Base-by-base conservation (phyloP, 2,888 invertebrate species). In the Minunthozetes semirufus region DNA sequence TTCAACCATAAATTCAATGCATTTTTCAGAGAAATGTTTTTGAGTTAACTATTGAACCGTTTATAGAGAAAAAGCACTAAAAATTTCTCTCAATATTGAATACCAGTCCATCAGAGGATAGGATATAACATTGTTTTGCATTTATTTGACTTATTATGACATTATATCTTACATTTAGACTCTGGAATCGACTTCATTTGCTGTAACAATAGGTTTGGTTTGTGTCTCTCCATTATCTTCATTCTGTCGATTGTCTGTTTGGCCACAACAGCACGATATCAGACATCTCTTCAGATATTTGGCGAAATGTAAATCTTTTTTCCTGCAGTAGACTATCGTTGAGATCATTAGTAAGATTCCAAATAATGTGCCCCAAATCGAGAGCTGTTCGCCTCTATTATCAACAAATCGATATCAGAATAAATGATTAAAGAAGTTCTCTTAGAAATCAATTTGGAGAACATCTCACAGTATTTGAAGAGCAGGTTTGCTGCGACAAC, bases 301-400 rank as follows among this genome's bases (percentile, higher is more conserved):
- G 53, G 77, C 77, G 68, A 78, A 78, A 70, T 78, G 76, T 46
- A 79, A 76, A 72, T 79, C 79, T 50, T 76, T 78, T 33, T 79
- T 77, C 11, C 78, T 77, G 42, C 79, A 79, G 33, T 78, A 79
- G 27, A 79, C 78, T 19, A 78, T 76, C 8, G 77, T 33, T 17
- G 77, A 78, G 19, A 79, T 73, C 22, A 77, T 75, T 13, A 76
- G 71, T 59, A 79, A 48, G 22, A 79, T 79, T 8, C 76, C 78
- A 66, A 79, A 78, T 11, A 79, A 71, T 38, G 79, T 79, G 42
- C 79, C 78, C 79, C 79, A 79, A 22, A 79, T 72, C 13, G 79
- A 68, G 9, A 78, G 46, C 70, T 79, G 79, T 48, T 79, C 78
- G 61, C 76, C 75, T 22, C 79, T 79, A 75, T 15, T 27, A 17